Percentiles rank a stretch among this genome's conserved stretches.
phyloP scores from a whole-genome alignment of 2,113 vertebrate genomes.

The Plotosus lineatus region DNA sequence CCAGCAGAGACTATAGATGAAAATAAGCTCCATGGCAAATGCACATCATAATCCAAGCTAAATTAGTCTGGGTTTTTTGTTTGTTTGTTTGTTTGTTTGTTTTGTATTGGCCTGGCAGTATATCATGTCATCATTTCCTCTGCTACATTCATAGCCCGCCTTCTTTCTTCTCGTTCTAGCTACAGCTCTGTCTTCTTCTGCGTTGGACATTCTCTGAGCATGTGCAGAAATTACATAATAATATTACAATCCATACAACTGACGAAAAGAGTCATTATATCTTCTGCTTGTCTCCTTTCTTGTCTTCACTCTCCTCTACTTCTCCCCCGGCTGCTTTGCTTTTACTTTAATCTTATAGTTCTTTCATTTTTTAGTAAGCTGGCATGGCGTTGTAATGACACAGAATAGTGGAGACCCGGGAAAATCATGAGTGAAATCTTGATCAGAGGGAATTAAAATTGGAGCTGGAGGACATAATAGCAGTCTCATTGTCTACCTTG shows the following conservation, averaged over 20 bases:
- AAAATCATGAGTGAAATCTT: slow-evolving; percentile 24
- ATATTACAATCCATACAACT: neutral
- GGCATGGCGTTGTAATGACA: slow-evolving; percentile 21
- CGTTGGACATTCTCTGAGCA: neutral
- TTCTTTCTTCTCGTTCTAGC: neutral
- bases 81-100: no score
- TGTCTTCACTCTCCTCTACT: neutral
- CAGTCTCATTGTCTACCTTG: neutral
- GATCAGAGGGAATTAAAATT: slow-evolving; percentile 32
- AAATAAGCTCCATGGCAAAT: no score
- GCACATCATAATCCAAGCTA: no score
- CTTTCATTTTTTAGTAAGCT: neutral
- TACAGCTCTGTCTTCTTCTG: neutral
- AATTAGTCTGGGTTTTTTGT: no score
- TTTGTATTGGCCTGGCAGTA: neutral
- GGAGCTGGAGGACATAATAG: slow-evolving; percentile 23
- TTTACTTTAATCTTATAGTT: slow-evolving; percentile 13
- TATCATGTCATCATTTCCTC: neutral
- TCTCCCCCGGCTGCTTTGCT: neutral
- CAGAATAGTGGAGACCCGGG: neutral
- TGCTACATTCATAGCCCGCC: neutral
- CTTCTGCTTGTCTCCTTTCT: neutral
- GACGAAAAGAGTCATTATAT: neutral
- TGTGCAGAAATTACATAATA: neutral
- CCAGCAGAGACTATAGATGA: no score